These are phyloP conservation scores for Oreochromis tanganicae DNA, from an alignment of 2,113 vertebrate species.

Conservation along the genomic window DNA sequence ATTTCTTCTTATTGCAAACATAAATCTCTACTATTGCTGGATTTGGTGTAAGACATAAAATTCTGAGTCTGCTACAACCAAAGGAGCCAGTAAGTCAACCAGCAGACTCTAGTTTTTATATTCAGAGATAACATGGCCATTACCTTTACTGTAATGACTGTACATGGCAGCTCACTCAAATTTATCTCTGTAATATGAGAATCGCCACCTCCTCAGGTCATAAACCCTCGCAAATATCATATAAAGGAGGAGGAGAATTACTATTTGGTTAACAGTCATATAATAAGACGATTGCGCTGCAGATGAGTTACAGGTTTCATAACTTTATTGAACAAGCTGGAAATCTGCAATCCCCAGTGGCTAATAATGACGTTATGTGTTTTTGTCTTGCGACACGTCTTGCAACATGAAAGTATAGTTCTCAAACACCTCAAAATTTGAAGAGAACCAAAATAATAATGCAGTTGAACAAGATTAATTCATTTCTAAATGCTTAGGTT, in stretches of 20 bases:
- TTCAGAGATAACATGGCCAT: slow-evolving; percentile 1
- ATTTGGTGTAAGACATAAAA: slow-evolving; percentile 2
- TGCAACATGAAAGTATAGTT: background rate
- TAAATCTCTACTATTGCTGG: slow-evolving; percentile 12
- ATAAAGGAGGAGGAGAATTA: slow-evolving; percentile 8
- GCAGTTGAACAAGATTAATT: background rate
- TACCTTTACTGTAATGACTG: slow-evolving; percentile 9
- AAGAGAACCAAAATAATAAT: background rate
- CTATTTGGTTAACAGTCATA: slow-evolving; percentile 7
- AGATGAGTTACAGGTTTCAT: slow-evolving; percentile 33
- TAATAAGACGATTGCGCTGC: background rate
- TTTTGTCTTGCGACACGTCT: background rate
- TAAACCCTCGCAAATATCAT: slow-evolving; percentile 13
- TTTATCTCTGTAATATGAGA: slow-evolving; percentile 29
- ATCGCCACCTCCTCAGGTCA: background rate
- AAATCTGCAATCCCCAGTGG: background rate
- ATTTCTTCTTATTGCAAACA: slow-evolving; percentile 9
- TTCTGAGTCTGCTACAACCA: background rate
- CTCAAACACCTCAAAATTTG: background rate
- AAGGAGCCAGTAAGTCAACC: background rate
- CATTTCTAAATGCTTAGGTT: background rate
- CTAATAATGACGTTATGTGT: background rate
- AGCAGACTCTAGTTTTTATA: background rate
- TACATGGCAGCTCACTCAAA: slow-evolving; percentile 30
- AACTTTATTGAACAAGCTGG: slow-evolving; percentile 1